Base-by-base conservation (phyloP, 2,113 vertebrate species). In the Laterallus jamaicensis region DNA sequence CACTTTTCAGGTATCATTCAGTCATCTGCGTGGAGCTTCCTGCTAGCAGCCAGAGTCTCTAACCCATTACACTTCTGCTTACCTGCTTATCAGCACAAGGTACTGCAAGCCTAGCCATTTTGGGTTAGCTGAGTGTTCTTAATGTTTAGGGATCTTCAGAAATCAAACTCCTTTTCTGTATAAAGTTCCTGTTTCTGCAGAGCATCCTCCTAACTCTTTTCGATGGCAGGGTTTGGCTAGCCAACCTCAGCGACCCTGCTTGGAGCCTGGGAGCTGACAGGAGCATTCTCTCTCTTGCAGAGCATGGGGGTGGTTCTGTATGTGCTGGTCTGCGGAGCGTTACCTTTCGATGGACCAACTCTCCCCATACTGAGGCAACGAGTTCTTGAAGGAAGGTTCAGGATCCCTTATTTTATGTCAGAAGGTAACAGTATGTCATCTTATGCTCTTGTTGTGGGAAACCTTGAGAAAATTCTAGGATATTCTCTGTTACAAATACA, bases 371-470 rank as follows among this genome's bases (percentile, higher is more conserved):
- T 99, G 94, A 98, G 99, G 94, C 99, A 99, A 96, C 97, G 99
- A 20, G 99, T 99, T 79, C 97, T 99, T 82, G 99, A 99, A 96
- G 99, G 99, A 92, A 98, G 99, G 95, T 99, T 99, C 98, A 98
- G 99, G 64, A 99, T 99, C 97, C 99, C 99, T 5, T 99, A 99
- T 97, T 99, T 99, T 97, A 99, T 99, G 99, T 99, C 99, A 63
- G 99, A 99, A 99, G 99, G 99, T 99, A 98, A 98, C 29, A 6
- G 0, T 1, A 3, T 12, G 17, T 52, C 21, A 10, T 50, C 20
- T 24, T 10, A 4, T 8, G 12, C 56, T 66, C 31, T 49, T 50
- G 6, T 25, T 4, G 73, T 16, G 74, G 6, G 74, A 55, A 80
- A 58, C 49, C 44, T 58, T 10, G 16, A 44, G 32, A 31, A 29